Evolutionary conservation across 2,888 invertebrate species (phyloP).

Genomic region (Drosophila ochracea): DNA sequence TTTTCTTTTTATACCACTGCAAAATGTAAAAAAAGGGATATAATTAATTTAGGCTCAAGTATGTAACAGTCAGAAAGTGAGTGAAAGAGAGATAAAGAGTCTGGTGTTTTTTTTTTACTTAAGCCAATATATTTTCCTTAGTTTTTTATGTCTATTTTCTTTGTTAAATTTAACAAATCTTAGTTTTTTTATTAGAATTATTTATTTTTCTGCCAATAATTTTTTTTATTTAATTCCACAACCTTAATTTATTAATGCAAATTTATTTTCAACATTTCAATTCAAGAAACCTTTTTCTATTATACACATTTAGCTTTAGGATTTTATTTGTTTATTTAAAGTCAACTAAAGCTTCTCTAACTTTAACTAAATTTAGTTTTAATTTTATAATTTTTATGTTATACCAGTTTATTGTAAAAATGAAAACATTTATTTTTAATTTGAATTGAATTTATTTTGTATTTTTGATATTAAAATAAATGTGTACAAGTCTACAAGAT

Average conservation of each 20-base stretch:
- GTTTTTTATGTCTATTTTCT: no score
- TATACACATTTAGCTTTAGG: background rate
- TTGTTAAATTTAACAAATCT: background rate
- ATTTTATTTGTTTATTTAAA: no score
- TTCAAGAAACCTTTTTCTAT: background rate
- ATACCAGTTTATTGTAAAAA: background rate
- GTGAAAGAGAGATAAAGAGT: background rate
- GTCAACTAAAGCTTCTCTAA: background rate
- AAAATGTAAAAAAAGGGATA: background rate
- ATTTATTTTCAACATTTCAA: background rate
- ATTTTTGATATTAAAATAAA: background rate
- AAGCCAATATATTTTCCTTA: background rate
- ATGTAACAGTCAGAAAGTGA: background rate
- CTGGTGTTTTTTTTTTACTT: background rate
- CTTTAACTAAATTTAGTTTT: background rate
- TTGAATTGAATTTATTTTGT: background rate
- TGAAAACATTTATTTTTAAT: background rate
- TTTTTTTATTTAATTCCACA: background rate
- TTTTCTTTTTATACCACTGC: slow-evolving; percentile 18
- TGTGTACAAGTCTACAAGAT: background rate
- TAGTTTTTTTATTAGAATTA: background rate
- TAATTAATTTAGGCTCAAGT: background rate
- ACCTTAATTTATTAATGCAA: background rate
- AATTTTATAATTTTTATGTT: background rate
- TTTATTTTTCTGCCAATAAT: background rate